Conservation (phyloP, 2,797 vertebrate genomes). For the Acanthiza pusilla region DNA sequence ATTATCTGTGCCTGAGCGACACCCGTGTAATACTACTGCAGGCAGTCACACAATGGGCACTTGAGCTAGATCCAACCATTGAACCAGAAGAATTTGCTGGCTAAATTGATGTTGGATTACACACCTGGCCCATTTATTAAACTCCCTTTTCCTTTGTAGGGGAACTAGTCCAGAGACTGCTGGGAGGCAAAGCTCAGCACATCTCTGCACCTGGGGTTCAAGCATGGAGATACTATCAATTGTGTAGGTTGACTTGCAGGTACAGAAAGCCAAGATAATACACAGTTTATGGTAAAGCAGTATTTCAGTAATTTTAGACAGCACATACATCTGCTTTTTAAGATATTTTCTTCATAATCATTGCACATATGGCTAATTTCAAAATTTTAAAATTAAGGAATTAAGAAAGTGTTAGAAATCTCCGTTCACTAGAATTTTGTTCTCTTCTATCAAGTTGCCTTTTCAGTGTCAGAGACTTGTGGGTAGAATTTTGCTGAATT, state of each 20-base stretch:
- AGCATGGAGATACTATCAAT: background rate
- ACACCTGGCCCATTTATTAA: conserved; percentile 43
- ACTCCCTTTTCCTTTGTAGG: background rate
- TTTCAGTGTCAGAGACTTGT: background rate
- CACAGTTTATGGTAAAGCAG: background rate
- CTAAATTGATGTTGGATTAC: conserved; percentile 39
- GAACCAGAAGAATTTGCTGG: conserved; percentile 38
- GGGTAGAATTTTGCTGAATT: conserved; percentile 17
- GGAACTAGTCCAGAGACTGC: conserved; percentile 29
- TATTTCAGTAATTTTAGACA: background rate
- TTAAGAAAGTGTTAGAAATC: background rate
- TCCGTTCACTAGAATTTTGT: background rate
- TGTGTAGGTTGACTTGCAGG: background rate
- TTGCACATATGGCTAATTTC: background rate
- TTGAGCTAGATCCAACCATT: conserved; percentile 49
- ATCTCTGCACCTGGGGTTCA: background rate
- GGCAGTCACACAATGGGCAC: conserved; percentile 34
- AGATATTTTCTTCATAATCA: background rate
- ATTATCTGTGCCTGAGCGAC: conserved; percentile 42
- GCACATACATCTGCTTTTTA: background rate
- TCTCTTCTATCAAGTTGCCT: background rate
- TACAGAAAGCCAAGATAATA: background rate
- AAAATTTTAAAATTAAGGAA: background rate
- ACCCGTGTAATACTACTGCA: conserved; percentile 30
- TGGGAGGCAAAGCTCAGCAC: background rate